Conservation (phyloP, 2,113 vertebrate genomes). For the Anoplopoma fimbria region DNA sequence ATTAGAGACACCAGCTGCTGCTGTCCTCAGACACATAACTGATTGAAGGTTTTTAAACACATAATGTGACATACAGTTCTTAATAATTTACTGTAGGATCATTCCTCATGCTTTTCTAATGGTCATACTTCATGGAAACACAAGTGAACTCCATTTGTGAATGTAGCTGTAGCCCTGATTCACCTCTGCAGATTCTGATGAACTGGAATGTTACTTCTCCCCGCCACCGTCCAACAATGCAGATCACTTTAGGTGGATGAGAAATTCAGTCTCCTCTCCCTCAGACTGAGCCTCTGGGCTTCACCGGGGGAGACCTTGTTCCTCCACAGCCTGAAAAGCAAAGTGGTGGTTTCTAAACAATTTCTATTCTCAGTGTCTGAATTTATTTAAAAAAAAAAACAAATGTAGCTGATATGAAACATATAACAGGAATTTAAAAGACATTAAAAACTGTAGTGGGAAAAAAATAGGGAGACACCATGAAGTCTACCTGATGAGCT, state of each 20-base stretch:
- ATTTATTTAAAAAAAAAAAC: not conserved
- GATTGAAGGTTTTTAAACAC: not conserved
- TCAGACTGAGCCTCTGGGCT: conserved; percentile 69
- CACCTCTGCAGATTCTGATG: not conserved
- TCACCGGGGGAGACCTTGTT: conserved; percentile 78
- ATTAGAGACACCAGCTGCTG: not conserved
- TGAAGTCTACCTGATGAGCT: conserved; percentile 86
- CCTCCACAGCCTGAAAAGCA: conserved; percentile 87
- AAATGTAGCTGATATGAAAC: not conserved
- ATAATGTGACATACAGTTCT: not conserved
- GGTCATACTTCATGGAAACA: not conserved
- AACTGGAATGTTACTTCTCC: not conserved
- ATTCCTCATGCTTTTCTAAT: not conserved
- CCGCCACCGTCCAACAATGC: not conserved
- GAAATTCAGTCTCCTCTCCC: conserved; percentile 88
- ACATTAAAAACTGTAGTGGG: not conserved
- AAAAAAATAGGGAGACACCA: not conserved
- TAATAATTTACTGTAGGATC: not conserved
- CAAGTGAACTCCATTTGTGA: not conserved
- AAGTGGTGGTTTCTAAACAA: not conserved
- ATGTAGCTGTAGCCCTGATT: not conserved
- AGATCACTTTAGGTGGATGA: conserved; percentile 69
- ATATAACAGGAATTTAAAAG: not conserved
- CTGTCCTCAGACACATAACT: not conserved
- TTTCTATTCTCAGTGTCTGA: not conserved